phyloP scores from a whole-genome alignment of 2,888 invertebrate species.

The Drosophila leonis region DNA sequence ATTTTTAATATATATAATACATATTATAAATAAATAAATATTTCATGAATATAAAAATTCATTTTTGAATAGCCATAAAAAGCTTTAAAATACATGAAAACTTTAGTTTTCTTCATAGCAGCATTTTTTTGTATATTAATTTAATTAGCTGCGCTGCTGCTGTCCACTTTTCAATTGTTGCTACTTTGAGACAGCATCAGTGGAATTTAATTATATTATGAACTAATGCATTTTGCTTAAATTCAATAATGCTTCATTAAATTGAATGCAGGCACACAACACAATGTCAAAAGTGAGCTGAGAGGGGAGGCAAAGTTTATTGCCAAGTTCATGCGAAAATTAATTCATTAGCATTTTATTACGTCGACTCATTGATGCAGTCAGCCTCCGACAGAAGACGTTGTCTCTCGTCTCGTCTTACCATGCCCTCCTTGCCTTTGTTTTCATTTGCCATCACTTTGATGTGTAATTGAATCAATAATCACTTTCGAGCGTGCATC shows the following conservation, averaged over 20 bases:
- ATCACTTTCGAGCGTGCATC: constrained; percentile 55
- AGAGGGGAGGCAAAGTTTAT: no score
- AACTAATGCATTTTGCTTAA: no score
- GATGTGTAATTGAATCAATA: constrained; percentile 81
- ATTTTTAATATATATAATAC: no score
- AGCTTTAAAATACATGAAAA: no score
- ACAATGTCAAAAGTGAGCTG: background rate
- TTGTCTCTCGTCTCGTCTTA: background rate
- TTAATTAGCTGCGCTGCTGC: no score
- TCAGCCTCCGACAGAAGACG: constrained; percentile 10
- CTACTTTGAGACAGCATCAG: background rate
- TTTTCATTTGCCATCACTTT: constrained; percentile 58
- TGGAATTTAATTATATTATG: constrained; percentile 51
- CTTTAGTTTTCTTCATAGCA: no score
- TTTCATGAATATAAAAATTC: no score
- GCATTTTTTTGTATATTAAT: no score
- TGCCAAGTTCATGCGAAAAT: constrained; percentile 69
- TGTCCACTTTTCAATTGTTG: no score
- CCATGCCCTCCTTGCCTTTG: constrained; percentile 28
- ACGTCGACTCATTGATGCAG: constrained; percentile 53
- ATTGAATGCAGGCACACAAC: constrained; percentile 48
- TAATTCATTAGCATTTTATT: constrained; percentile 80
- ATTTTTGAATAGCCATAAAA: no score
- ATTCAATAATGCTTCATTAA: constrained; percentile 63
- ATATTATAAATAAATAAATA: no score